Evolutionary conservation across 2,888 invertebrate genomes (phyloP).

Genomic region (Parnassius glacialis): DNA sequence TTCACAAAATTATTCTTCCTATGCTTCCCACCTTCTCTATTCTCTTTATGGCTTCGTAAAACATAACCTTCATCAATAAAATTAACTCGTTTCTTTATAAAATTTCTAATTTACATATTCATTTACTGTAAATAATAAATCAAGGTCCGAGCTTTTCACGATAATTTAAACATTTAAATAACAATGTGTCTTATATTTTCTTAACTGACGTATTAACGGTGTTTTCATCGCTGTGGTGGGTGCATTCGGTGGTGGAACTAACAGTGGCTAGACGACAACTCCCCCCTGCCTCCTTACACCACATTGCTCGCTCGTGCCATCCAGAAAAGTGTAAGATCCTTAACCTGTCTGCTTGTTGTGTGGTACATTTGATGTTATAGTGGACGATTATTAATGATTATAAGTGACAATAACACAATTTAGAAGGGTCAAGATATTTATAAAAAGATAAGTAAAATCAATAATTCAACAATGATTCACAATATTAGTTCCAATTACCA

Average conservation of each 20-base stretch:
- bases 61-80: no score
- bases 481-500: no score
- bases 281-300: conserved; percentile 84
- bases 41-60: conserved; percentile 13
- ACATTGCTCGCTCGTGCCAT: conserved; percentile 86
- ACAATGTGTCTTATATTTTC: conserved; percentile 20
- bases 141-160: background rate
- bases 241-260: conserved; percentile 62
- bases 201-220: conserved; percentile 54
- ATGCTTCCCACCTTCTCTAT: conserved; percentile 8
- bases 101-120: no score
- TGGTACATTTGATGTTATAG: conserved; percentile 31
- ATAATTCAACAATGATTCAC: no score
- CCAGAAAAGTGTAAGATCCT: conserved; percentile 84
- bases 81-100: no score
- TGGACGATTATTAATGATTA: conserved; percentile 20
- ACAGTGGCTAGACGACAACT: conserved; percentile 90
- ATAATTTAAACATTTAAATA: background rate
- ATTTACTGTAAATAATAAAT: no score
- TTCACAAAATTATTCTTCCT: conserved; percentile 15
- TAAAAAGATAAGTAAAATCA: no score
- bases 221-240: conserved; percentile 56
- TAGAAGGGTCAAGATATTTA: no score
- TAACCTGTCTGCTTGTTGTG: conserved; percentile 54
- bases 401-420: no score